These are phyloP conservation scores for Cancer borealis DNA, from an alignment of 2,888 invertebrate species.

Conservation along the genomic window DNA sequence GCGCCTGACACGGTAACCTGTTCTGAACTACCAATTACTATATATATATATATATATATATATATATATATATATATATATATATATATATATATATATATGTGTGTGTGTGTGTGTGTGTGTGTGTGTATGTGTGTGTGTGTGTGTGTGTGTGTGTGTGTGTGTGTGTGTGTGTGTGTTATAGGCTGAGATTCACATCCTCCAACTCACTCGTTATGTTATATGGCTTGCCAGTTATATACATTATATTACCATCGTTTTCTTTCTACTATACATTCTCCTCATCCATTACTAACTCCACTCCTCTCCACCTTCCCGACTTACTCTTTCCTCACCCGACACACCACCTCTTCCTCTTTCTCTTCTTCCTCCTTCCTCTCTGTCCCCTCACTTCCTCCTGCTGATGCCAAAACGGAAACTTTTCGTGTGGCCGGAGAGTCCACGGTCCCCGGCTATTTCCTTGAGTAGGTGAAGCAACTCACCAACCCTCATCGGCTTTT, in stretches of 20 bases:
- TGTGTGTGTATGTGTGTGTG: background rate
- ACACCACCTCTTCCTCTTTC: background rate
- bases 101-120: too few species aligned
- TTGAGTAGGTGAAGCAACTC: conserved; percentile 67
- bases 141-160: background rate
- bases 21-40: too few species aligned
- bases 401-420: conserved; percentile 72
- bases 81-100: too few species aligned
- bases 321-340: too few species aligned
- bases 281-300: background rate
- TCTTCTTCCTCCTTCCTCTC: background rate
- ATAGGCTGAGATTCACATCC: background rate
- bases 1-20: too few species aligned
- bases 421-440: conserved; percentile 68
- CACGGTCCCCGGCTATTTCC: conserved; percentile 64
- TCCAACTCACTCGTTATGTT: background rate
- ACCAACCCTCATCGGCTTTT: conserved; percentile 61
- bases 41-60: too few species aligned
- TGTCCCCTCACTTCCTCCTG: conserved; percentile 63
- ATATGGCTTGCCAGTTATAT: background rate
- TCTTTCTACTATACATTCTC: background rate
- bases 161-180: background rate
- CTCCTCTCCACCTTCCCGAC: background rate
- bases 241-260: background rate
- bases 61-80: too few species aligned